Conservation (phyloP, 1,140 invertebrate species). For the Amphibalanus amphitrite region DNA sequence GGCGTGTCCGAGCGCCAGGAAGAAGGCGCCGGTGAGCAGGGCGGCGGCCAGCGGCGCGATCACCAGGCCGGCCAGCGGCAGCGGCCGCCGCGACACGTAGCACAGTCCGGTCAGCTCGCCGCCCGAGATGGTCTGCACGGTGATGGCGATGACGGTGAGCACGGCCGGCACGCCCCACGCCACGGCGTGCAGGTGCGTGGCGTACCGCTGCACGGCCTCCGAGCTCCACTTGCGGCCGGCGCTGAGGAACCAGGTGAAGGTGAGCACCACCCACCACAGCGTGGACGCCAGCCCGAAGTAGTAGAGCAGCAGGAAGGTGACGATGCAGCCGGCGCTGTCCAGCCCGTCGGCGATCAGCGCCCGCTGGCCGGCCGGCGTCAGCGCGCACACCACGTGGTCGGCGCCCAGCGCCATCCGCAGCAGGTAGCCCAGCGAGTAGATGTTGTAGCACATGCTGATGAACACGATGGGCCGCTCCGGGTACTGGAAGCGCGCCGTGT, state of each 20-base stretch:
- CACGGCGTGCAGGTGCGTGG: conserved; percentile 25
- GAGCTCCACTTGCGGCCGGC: conserved; percentile 27
- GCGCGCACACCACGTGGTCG: conserved; percentile 18
- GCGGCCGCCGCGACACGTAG: conserved; percentile 69
- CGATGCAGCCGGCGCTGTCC: conserved; percentile 19
- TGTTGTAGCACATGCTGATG: conserved; percentile 86
- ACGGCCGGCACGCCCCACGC: conserved; percentile 23
- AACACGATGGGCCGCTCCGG: conserved; percentile 96
- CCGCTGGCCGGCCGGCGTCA: conserved; percentile 10
- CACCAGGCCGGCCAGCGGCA: conserved; percentile 28
- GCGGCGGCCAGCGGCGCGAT: conserved; percentile 26
- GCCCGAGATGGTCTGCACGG: conserved; percentile 27
- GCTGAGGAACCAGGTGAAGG: conserved; percentile 27
- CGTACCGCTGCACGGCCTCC: conserved; percentile 32
- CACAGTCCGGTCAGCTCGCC: conserved; percentile 92
- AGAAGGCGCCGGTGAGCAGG: conserved; percentile 25
- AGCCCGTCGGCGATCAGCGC: conserved; percentile 19
- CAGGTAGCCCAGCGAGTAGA: conserved; percentile 59
- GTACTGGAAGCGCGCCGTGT: conserved; percentile 67
- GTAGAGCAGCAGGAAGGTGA: conserved; percentile 76
- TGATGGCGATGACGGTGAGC: conserved; percentile 23
- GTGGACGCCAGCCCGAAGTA: conserved; percentile 95
- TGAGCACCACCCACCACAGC: conserved; percentile 42
- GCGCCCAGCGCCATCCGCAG: conserved; percentile 14
- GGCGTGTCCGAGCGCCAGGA: conserved; percentile 59